Evolutionary conservation across 1,140 invertebrate genomes (phyloP).

Genomic region (Oedothorax gibbosus): DNA sequence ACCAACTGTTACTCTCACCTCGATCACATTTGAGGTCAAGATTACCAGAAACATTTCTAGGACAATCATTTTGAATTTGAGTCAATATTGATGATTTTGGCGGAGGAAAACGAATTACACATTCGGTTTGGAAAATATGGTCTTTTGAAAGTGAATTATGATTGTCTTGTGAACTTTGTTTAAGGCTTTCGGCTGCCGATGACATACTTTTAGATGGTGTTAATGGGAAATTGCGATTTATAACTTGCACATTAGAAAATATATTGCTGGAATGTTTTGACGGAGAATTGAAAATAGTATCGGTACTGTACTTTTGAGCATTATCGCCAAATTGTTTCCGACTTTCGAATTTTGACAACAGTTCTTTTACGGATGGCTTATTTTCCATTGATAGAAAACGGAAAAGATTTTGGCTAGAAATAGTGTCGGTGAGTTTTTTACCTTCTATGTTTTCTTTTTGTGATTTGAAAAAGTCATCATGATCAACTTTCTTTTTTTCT

Average conservation of each 20-base stretch:
- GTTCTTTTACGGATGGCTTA: conserved; percentile 68
- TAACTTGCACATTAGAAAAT: conserved; percentile 54
- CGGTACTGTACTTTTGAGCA: conserved; percentile 3
- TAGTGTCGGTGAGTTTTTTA: background rate
- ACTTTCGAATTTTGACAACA: conserved; percentile 69
- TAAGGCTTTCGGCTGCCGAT: background rate
- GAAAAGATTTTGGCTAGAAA: background rate
- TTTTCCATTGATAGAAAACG: conserved; percentile 62
- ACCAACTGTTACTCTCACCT: conserved; percentile 28
- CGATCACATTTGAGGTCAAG: background rate
- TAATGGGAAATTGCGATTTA: conserved; percentile 43
- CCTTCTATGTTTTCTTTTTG: conserved; percentile 14
- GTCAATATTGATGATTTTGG: conserved; percentile 13
- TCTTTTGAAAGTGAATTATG: conserved; percentile 24
- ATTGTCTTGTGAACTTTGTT: conserved; percentile 45
- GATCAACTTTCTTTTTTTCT: conserved; percentile 28
- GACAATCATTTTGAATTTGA: background rate
- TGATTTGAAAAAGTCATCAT: conserved; percentile 17
- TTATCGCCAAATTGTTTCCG: conserved; percentile 21
- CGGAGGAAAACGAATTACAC: conserved; percentile 54
- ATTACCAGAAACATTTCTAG: background rate
- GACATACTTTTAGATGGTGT: conserved; percentile 43
- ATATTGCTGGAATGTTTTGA: conserved; percentile 15
- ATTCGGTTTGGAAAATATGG: conserved; percentile 59
- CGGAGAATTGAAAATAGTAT: background rate